Base-by-base conservation (phyloP, 2,888 invertebrate species). In the Coelopa pilipes region DNA sequence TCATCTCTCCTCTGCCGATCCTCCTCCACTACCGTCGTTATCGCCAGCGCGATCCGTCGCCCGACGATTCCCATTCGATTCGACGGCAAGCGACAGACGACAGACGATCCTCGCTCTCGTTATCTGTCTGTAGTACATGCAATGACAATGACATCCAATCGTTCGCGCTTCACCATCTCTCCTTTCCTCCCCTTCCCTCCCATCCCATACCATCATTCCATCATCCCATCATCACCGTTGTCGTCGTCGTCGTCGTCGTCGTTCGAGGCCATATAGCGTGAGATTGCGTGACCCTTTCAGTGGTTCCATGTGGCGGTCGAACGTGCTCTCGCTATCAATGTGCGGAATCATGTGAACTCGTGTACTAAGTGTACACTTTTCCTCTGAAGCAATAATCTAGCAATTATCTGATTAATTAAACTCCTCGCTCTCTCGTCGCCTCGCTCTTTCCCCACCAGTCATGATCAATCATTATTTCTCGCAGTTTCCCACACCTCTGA, bases 91-190 rank as follows among this genome's bases (percentile, higher is more conserved):
- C 55, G 17, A 9, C 9, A 21, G 21, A 21, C 24, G 19, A 21
- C 57, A 59, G 24, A 12, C 13, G 19, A 19, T 19, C 45, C 46
- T 63, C 11, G 34, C 15, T 63, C 13, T 55, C 49, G 17, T 21
- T 21, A 50, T 60, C 63, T 49, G 59, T 46, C 62, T 34, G 79
- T 81, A 79, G 77, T 78, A 75, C 80, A 78, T 75, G 79, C 81
- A 81, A 82, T 83, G 82, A 80, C 82, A 79, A 73, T 76, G 69
- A 67, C 76, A 72, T 45, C 62, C 21, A 49, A 72, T 34, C 47
- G 66, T 53, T 17, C 7, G 34, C 34, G 34, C 34, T 34, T 34
- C 34, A 69, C 63, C 50, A 17, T 47, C n/a, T 12, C n/a, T 45
- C 7, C 34, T 62, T 15, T 5, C 34, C 15, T 45, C n/a, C n/a